Conservation (phyloP, 1,140 invertebrate species). For the Drosophila erecta region DNA sequence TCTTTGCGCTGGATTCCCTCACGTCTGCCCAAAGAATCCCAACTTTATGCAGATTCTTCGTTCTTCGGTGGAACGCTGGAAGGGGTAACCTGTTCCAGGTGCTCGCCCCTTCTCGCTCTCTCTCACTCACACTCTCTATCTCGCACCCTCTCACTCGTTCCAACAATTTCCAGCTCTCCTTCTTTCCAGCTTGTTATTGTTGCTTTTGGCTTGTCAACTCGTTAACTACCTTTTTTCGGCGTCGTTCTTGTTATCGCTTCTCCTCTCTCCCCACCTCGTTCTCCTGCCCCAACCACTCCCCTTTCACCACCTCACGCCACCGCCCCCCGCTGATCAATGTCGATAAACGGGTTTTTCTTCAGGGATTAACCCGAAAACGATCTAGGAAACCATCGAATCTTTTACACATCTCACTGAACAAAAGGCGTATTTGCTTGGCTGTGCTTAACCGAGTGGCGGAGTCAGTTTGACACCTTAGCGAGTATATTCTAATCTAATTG, state of each 20-base stretch:
- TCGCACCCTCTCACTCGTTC: neutral
- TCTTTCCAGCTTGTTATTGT: constrained; percentile 19
- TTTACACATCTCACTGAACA: neutral
- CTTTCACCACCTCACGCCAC: neutral
- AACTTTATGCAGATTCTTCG: constrained; percentile 19
- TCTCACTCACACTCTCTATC: constrained; percentile 15
- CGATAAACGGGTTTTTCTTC: constrained; percentile 7
- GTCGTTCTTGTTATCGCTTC: constrained; percentile 68
- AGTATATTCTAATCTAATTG: no score
- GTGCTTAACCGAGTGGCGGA: neutral
- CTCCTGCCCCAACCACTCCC: neutral
- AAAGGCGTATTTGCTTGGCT: neutral
- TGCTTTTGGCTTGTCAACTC: constrained; percentile 58
- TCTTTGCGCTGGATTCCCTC: neutral
- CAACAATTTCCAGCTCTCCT: constrained; percentile 9
- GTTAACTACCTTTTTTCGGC: constrained; percentile 63
- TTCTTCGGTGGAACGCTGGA: constrained; percentile 7
- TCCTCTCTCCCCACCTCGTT: constrained; percentile 11
- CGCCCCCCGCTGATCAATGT: neutral
- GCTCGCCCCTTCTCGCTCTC: constrained; percentile 21
- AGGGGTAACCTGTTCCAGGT: constrained; percentile 29
- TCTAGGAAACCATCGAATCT: neutral
- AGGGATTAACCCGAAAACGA: neutral
- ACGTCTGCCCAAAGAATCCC: constrained; percentile 3
- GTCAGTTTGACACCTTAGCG: no score